A percentile compares a stretch with the other conserved stretches of the same genome.
These are phyloP conservation scores for Papilio glaucus DNA, from an alignment of 1,140 invertebrate genomes.

Conservation along the genomic window DNA sequence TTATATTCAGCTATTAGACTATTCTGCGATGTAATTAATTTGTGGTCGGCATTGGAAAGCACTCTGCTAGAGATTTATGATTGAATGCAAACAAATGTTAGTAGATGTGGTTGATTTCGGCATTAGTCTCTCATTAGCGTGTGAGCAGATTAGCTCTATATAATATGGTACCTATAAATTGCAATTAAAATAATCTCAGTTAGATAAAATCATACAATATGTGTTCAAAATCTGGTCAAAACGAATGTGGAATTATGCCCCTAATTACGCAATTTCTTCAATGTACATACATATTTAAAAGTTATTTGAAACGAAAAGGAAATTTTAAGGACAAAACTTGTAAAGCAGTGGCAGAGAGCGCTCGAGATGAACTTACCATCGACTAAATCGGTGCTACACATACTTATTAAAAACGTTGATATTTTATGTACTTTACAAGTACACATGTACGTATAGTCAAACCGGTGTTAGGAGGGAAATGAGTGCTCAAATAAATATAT, in stretches of 20 bases:
- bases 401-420: too few relatives aligned
- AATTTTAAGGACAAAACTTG: too few relatives aligned
- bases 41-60: conserved; percentile 72
- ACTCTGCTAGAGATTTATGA: conserved; percentile 71
- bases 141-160: conserved; percentile 24
- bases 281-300: too few relatives aligned
- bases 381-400: too few relatives aligned
- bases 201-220: conserved; percentile 13
- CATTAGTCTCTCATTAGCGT: conserved; percentile 25
- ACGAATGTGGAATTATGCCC: neutral
- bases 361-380: too few relatives aligned
- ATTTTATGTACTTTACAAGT: too few relatives aligned
- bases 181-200: conserved; percentile 10
- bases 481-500: too few relatives aligned
- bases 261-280: neutral
- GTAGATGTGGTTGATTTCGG: conserved; percentile 25
- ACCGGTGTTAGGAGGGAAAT: too few relatives aligned
- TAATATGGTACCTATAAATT: conserved; percentile 14
- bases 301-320: too few relatives aligned
- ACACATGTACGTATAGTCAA: too few relatives aligned
- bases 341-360: too few relatives aligned
- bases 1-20: conserved; percentile 61
- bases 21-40: conserved; percentile 75
- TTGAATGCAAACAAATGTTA: conserved; percentile 66
- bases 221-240: neutral